Evolutionary conservation across 2,888 invertebrate genomes (phyloP).

Genomic region (Dolichopus griseipennis): DNA sequence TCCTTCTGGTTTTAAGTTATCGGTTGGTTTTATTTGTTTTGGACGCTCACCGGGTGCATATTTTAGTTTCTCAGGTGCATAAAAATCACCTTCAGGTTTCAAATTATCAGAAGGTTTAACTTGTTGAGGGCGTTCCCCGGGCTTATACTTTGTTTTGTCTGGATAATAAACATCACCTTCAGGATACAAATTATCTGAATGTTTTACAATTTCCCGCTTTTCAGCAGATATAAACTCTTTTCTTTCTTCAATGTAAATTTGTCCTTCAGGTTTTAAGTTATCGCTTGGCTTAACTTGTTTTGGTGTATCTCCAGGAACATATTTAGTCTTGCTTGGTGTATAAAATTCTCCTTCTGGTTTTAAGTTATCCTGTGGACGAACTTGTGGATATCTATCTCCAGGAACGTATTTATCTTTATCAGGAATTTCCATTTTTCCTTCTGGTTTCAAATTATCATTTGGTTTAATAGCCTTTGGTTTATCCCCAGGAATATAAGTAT

Average conservation of each 20-base stretch:
- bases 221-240: conserved; percentile 48
- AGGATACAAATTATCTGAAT: conserved; percentile 48
- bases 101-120: conserved; percentile 42
- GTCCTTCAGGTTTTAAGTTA: conserved; percentile 50
- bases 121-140: conserved; percentile 45
- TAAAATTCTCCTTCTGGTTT: conserved; percentile 49
- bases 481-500: conserved; percentile 26
- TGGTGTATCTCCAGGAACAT: conserved; percentile 42
- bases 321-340: conserved; percentile 37
- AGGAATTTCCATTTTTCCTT: conserved; percentile 47
- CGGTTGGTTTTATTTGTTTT: conserved; percentile 44
- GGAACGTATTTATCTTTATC: conserved; percentile 43
- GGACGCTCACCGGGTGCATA: conserved; percentile 45
- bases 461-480: conserved; percentile 41
- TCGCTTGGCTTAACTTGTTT: conserved; percentile 47
- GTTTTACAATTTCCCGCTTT: conserved; percentile 43
- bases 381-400: conserved; percentile 43
- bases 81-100: conserved; percentile 47
- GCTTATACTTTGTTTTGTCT: conserved; percentile 42
- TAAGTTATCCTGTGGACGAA: conserved; percentile 50
- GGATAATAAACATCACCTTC: conserved; percentile 49
- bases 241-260: conserved; percentile 44
- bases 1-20: conserved; percentile 48
- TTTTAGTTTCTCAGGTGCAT: conserved; percentile 40
- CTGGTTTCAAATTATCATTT: conserved; percentile 26